These are phyloP conservation scores for Vimba vimba DNA, from an alignment of 2,113 vertebrate genomes.

Conservation along the genomic window DNA sequence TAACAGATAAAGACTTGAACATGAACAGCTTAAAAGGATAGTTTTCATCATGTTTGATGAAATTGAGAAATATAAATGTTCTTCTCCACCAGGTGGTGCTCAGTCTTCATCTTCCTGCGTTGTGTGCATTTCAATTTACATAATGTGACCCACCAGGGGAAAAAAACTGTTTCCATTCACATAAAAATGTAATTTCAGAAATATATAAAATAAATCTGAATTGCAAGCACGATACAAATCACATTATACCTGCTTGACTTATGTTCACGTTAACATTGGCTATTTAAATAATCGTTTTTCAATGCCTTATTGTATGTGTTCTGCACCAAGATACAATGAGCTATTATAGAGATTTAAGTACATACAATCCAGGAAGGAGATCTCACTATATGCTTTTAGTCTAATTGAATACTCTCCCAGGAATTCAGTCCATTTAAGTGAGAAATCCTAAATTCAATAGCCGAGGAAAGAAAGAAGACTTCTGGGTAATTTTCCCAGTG, in stretches of 20 bases:
- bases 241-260: neutral
- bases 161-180: neutral
- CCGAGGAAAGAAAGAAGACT: neutral
- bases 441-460: conserved; percentile 40
- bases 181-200: conserved; percentile 8
- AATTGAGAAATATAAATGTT: neutral
- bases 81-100: conserved; percentile 43
- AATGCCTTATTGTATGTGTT: neutral
- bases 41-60: neutral
- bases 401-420: conserved; percentile 22
- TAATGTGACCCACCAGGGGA: neutral
- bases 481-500: conserved; percentile 30
- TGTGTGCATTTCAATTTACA: neutral
- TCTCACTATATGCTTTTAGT: conserved; percentile 20
- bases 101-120: neutral
- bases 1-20: neutral
- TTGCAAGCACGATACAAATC: neutral
- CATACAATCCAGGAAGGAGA: neutral
- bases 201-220: neutral
- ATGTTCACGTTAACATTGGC: neutral
- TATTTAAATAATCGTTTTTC: neutral
- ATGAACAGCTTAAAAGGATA: neutral
- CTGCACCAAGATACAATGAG: neutral
- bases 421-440: conserved; percentile 19
- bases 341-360: conserved; percentile 4